Conservation (phyloP, 2,888 invertebrate species). For the Selenia dentaria region DNA sequence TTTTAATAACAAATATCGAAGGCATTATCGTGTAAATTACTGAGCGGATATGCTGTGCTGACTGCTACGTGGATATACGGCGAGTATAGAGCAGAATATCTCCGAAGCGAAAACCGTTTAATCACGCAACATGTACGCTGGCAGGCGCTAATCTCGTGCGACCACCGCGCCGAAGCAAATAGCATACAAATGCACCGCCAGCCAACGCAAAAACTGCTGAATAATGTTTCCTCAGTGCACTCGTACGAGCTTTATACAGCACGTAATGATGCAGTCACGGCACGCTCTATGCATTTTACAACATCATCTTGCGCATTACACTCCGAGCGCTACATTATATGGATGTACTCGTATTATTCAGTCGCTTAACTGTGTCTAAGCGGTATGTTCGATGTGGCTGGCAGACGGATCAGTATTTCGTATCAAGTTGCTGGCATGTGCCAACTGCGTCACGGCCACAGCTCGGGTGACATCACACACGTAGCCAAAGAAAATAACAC, state of each 20-base stretch:
- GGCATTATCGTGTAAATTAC: constrained; percentile 30
- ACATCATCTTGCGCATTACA: constrained; percentile 49
- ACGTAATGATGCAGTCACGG: constrained; percentile 69
- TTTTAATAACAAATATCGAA: constrained; percentile 32
- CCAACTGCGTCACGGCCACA: constrained; percentile 68
- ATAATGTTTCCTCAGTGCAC: constrained; percentile 69
- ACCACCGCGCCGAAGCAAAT: constrained; percentile 71
- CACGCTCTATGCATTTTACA: constrained; percentile 62
- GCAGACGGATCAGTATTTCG: constrained; percentile 19
- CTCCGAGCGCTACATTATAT: constrained; percentile 35
- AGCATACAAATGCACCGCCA: constrained; percentile 76
- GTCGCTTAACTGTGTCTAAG: constrained; percentile 17
- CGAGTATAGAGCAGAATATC: constrained; percentile 40
- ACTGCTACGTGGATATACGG: constrained; percentile 23
- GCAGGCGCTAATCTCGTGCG: constrained; percentile 72
- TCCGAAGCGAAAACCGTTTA: constrained; percentile 69
- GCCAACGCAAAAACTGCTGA: constrained; percentile 73
- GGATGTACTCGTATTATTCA: constrained; percentile 27
- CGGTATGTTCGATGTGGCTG: constrained; percentile 13
- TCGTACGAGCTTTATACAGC: constrained; percentile 60
- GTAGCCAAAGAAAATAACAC: constrained; percentile 32
- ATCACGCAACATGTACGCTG: constrained; percentile 63
- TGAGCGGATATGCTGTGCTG: constrained; percentile 29
- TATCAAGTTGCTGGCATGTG: constrained; percentile 57
- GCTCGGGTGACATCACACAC: constrained; percentile 54